Evolutionary conservation across 2,113 vertebrate genomes (phyloP), one percentile per base, ranked within the genome.

Genomic region (Gallinago paraguaiae): DNA sequence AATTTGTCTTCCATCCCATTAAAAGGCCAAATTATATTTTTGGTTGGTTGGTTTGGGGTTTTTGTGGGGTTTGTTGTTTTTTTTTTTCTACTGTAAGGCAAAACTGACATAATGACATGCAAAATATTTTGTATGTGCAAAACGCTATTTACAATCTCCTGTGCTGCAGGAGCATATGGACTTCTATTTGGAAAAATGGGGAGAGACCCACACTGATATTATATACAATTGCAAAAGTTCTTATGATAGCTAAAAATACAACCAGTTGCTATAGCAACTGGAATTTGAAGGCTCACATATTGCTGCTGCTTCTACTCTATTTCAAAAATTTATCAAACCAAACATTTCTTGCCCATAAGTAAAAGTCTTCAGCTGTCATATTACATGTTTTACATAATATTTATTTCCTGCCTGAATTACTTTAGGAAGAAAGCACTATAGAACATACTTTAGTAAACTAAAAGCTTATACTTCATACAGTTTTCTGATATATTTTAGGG

Each of bases 221-320:
- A 56, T 71, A 33, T 74, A n/a, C 51, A 56, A 68, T 83, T 76
- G 63, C 84, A 67, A 24, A 85, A 87, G 61, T 87, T 93, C 48
- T 84, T 91, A 67, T 61, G 79, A 84, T 65, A 82, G 90, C 93
- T 96, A 97, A 94, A 96, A 97, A 96, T 97, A 94, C 27, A 70
- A 91, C 57, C 28, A 37, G 96, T 97, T 97, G 88, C 92, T 86
- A 97, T 96, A 82, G 95, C 80, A 96, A 97, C 95, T 61, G 54
- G 48, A 82, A 80, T 86, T 74, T 68, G 78, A 82, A 91, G 65
- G 35, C 87, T 92, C 45, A 56, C 9, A n/a, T 86, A 89, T 33
- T 87, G 74, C 54, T 94, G 35, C 83, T 57, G 6, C 85, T 94
- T 93, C 57, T 81, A 60, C 27, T 93, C 30, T 20, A 14, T 90